Percentiles rank a stretch among this genome's conserved stretches.
These are phyloP conservation scores for Chloropsis hardwickii DNA, from an alignment of 2,113 vertebrate genomes.

Conservation along the genomic window DNA sequence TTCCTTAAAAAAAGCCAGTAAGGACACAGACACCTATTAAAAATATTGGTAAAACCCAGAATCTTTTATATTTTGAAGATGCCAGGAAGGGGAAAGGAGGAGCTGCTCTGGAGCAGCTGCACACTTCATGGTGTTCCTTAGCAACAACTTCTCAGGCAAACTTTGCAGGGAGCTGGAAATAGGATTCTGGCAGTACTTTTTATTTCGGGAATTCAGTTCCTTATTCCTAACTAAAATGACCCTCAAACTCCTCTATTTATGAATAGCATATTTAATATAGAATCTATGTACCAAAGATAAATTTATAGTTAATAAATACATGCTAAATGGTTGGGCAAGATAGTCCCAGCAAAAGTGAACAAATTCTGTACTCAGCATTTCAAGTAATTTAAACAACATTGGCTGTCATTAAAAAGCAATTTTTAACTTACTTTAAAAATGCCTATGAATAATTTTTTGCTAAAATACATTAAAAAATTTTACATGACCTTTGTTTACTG, in stretches of 20 bases:
- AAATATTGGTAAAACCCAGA: neutral
- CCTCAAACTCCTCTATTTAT: neutral
- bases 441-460: neutral
- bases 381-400: neutral
- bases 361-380: neutral
- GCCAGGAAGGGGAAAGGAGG: slow-evolving; percentile 34
- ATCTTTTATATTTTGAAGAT: slow-evolving; percentile 61
- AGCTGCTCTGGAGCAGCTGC: slow-evolving; percentile 61
- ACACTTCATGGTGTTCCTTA: slow-evolving; percentile 68
- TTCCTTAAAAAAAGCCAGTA: neutral
- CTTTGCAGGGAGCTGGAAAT: slow-evolving; percentile 14
- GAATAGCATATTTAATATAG: neutral
- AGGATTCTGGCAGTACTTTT: slow-evolving; percentile 25
- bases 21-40: neutral
- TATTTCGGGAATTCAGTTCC: neutral
- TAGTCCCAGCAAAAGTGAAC: neutral
- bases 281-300: neutral
- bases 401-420: neutral
- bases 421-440: neutral
- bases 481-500: neutral
- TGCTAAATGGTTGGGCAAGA: neutral
- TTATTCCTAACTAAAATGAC: neutral
- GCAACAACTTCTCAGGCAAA: slow-evolving; percentile 72
- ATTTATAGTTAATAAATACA: neutral
- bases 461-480: neutral